Evolutionary conservation across 2,113 vertebrate species (phyloP).

Genomic region (Tenrec ecaudatus): DNA sequence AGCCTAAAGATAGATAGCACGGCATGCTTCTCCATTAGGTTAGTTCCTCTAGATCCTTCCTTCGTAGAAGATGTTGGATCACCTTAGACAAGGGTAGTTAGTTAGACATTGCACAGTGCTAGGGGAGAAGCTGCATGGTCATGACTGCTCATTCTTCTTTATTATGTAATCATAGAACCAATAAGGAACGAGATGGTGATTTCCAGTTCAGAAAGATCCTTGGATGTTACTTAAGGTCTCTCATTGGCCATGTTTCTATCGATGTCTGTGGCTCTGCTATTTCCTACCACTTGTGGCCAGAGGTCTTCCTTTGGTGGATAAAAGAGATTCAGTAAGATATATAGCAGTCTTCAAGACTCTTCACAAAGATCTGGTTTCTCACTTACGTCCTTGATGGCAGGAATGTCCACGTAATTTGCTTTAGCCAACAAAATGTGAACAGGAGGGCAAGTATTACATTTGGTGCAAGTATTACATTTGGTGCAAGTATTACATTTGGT

Average conservation of each 20-base stretch:
- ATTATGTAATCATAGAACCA: background rate
- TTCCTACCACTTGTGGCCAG: background rate
- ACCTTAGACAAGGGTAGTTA: background rate
- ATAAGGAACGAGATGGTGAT: background rate
- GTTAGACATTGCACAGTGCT: background rate
- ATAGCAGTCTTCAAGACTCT: background rate
- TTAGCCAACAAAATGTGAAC: background rate
- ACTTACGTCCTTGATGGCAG: background rate
- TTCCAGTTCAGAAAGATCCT: background rate
- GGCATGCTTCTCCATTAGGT: background rate
- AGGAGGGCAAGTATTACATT: background rate
- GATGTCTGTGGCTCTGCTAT: background rate
- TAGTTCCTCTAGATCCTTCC: background rate
- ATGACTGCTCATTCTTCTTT: conserved; percentile 3
- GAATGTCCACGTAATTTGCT: background rate
- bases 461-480: no score
- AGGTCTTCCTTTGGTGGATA: background rate
- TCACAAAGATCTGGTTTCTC: background rate
- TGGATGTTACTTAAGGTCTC: background rate
- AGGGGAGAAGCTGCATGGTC: background rate
- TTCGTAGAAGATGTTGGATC: background rate
- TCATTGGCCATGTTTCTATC: conserved; percentile 28
- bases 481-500: no score
- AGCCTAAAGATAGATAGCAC: background rate
- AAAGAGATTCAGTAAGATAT: background rate